These are phyloP conservation scores for Trachurus trachurus DNA, from an alignment of 2,797 vertebrate genomes.

Conservation along the genomic window DNA sequence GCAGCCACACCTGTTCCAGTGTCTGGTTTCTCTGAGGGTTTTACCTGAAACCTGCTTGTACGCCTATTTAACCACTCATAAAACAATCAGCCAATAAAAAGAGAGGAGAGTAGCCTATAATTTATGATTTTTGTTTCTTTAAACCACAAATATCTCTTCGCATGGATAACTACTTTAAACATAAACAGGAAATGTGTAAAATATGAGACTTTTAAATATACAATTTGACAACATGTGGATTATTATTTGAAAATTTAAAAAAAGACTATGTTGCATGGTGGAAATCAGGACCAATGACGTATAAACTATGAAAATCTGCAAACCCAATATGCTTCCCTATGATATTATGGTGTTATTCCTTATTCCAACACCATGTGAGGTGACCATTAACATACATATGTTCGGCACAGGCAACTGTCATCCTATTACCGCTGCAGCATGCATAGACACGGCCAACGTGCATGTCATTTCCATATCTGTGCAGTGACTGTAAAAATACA, in stretches of 20 bases:
- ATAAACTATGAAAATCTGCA: background rate
- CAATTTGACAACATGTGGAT: no score
- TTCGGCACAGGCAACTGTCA: constrained; percentile 2
- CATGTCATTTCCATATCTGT: constrained; percentile 36
- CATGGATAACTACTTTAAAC: no score
- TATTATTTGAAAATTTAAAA: background rate
- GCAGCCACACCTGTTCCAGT: no score
- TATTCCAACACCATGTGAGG: background rate
- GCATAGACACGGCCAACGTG: constrained; percentile 20
- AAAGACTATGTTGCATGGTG: background rate
- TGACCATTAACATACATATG: constrained; percentile 4
- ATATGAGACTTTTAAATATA: no score
- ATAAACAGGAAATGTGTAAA: no score
- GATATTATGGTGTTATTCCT: background rate
- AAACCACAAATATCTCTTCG: no score
- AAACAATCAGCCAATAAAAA: no score
- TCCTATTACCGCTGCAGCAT: constrained; percentile 12
- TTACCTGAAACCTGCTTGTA: no score
- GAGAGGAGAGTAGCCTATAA: no score
- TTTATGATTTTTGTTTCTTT: no score
- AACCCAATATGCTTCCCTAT: background rate
- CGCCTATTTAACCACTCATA: no score
- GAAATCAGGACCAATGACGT: background rate
- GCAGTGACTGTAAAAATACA: constrained; percentile 38
- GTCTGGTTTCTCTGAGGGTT: no score